These are phyloP conservation scores for Spermophilus dauricus DNA, from an alignment of 2,113 vertebrate species.

Conservation along the genomic window DNA sequence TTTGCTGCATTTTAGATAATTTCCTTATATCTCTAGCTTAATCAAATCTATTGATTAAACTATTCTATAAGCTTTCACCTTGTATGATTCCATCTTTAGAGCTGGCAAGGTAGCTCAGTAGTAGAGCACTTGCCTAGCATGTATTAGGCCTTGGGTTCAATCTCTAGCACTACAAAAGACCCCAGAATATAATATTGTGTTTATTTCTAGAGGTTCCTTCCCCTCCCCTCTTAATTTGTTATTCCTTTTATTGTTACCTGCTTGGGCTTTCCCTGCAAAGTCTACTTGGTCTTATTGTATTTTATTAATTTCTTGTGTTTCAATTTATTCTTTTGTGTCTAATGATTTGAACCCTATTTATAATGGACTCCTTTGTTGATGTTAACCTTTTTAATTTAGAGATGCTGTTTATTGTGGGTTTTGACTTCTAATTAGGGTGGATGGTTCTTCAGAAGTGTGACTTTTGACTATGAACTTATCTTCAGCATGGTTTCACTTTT, in stretches of 20 bases:
- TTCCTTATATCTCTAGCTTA: neutral
- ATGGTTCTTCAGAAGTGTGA: neutral
- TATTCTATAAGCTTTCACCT: neutral
- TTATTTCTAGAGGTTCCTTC: neutral
- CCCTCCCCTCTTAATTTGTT: neutral
- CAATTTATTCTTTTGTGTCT: neutral
- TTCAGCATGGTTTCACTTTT: neutral
- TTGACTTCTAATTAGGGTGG: neutral
- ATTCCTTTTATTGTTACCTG: neutral
- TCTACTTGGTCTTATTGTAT: neutral
- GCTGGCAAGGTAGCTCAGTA: too few species aligned
- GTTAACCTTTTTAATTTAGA: neutral
- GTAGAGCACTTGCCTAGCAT: too few species aligned
- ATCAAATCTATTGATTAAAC: neutral
- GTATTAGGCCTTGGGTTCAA: too few species aligned
- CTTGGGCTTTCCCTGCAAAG: neutral
- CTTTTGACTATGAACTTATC: neutral
- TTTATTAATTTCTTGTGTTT: neutral
- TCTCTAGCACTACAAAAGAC: too few species aligned
- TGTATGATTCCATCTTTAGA: too few species aligned
- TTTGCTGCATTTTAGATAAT: neutral
- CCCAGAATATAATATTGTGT: neutral
- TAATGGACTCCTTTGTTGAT: neutral
- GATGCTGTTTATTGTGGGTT: neutral
- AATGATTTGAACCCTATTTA: neutral